Conservation (phyloP, 1,140 invertebrate genomes). For the Aradophagus sp. region DNA sequence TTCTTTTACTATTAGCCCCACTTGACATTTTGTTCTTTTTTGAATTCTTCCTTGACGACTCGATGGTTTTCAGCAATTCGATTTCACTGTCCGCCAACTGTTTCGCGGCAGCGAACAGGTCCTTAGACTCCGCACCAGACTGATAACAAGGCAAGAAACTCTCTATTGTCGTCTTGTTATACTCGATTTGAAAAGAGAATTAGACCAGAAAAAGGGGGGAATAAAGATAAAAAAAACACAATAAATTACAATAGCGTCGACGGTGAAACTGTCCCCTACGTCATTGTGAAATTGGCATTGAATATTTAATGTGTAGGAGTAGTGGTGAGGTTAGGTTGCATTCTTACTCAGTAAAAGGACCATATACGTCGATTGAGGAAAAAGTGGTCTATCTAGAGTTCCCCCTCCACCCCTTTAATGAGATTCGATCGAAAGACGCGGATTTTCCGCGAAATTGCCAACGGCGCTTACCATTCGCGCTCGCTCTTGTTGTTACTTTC, state of each 20-base stretch:
- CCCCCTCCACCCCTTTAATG: no score
- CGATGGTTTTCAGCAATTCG: conserved; percentile 64
- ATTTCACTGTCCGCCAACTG: conserved; percentile 69
- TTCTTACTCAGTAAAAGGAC: conserved; percentile 16
- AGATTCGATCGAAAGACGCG: no score
- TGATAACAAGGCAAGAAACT: conserved; percentile 55
- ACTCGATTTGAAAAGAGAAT: conserved; percentile 1
- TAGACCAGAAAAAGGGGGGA: not conserved
- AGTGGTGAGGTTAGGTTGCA: conserved; percentile 30
- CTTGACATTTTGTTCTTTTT: conserved; percentile 39
- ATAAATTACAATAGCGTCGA: conserved; percentile 7
- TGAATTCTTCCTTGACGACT: conserved; percentile 51
- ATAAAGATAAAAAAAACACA: conserved; percentile 3
- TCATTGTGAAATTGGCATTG: conserved; percentile 23
- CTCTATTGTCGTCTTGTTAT: no score
- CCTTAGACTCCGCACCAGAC: conserved; percentile 57
- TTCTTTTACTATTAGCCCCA: conserved; percentile 25
- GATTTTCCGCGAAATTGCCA: not conserved
- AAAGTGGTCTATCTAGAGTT: not conserved
- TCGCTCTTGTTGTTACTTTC: not conserved
- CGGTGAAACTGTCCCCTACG: conserved; percentile 17
- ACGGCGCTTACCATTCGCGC: conserved; percentile 11
- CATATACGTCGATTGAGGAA: conserved; percentile 36
- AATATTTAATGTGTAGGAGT: conserved; percentile 29
- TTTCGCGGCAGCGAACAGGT: conserved; percentile 65